Evolutionary conservation across 1,140 invertebrate species (phyloP), one percentile per base, ranked within the genome.

Genomic region (Aplysia californica): DNA sequence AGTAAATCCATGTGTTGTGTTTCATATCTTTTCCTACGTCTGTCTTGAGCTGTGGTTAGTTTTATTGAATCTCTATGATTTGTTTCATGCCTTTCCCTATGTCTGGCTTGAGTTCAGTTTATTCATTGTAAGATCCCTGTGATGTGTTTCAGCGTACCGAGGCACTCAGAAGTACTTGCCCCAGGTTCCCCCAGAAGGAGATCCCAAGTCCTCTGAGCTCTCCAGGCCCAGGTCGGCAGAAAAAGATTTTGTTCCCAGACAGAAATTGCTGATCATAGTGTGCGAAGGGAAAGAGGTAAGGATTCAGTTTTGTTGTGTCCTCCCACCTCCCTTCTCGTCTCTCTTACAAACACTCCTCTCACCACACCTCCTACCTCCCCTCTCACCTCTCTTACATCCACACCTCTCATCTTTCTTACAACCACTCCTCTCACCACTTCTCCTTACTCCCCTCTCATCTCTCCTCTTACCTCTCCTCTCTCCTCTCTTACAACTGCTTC

Each of bases 231-330:
- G 44, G 33, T 59, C 36, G 10, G 55, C 38, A 26, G 76, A 79
- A 50, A 66, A 76, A 33, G 58, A 56, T 38, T 93, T 93, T 86
- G 91, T 94, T 74, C 94, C 94, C 0, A 88, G 94, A 50, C 94
- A 95, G 87, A 91, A 92, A 75, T 88, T 95, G 31, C 85, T 95
- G 23, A 83, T 94, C 55, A 91, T 93, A 21, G 89, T 90, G 76
- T 82, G 94, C 20, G 87, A 91, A 71, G 92, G 91, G 81, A 90
- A 93, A 84, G 88, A 92, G 85, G 93, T 94, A 88, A 86, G 44
- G 44, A 10, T 50, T 10, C n/a, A 50, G 44, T 50, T 50, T 50
- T 50, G n/a, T 15, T 50, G 44, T 15, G 44, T n/a, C 44, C 44
- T 50, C 10, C 44, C n/a, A 50, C 44, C 10, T 50, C 10, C 44